These are phyloP conservation scores for Kradibia gibbosae DNA, from an alignment of 1,140 invertebrate genomes.

Conservation along the genomic window DNA sequence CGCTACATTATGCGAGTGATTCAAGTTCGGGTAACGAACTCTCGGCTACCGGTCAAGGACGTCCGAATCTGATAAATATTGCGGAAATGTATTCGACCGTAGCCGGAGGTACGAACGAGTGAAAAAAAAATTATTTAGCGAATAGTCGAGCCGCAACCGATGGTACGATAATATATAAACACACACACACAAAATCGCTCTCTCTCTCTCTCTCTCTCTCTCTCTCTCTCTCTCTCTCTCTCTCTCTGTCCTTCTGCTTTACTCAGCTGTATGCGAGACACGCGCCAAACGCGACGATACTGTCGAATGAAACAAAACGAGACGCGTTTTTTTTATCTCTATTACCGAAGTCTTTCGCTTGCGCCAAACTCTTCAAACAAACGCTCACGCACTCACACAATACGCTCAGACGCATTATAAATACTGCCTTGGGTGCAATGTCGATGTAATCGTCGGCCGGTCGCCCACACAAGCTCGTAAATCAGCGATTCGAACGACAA, in stretches of 20 bases:
- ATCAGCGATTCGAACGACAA: constrained; percentile 50
- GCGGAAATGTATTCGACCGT: too few species aligned
- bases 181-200: too few species aligned
- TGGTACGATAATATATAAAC: too few species aligned
- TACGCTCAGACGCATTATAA: constrained; percentile 48
- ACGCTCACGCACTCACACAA: background rate
- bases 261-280: background rate
- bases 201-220: too few species aligned
- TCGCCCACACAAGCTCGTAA: constrained; percentile 54
- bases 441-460: constrained; percentile 54
- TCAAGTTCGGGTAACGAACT: background rate
- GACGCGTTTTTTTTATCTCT: background rate
- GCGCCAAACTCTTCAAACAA: constrained; percentile 1
- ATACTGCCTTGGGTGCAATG: constrained; percentile 24
- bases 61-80: background rate
- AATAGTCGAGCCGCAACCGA: too few species aligned
- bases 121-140: too few species aligned
- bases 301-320: background rate
- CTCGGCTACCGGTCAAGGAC: constrained; percentile 9
- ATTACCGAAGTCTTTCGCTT: background rate
- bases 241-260: too few species aligned
- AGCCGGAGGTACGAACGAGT: too few species aligned
- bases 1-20: background rate
- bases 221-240: too few species aligned
- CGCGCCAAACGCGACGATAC: background rate